Evolutionary conservation across 2,797 vertebrate species (phyloP), one percentile per base, ranked within the genome.

Genomic region (Apogon talboti): DNA sequence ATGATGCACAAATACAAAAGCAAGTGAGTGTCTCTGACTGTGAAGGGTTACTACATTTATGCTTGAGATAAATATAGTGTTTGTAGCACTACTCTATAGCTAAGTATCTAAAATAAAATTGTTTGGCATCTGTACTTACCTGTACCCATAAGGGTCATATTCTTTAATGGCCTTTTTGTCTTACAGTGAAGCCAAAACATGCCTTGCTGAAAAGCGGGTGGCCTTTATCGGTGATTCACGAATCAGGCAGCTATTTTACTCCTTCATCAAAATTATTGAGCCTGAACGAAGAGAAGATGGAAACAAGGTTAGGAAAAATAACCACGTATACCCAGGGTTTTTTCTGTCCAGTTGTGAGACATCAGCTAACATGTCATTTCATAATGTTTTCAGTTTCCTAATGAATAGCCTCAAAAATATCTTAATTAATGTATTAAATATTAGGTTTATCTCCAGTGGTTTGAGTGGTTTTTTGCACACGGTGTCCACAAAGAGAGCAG

Each of bases 1-100:
- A 99, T 99, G 98, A 97, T 99, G 95, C 98, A 99, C 89, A 98
- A 95, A 62, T 99, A 99, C 87, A 98, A 95, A 94, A 94, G 91
- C 78, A 95, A 79, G 98, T 98, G 91, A 95, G 94, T 76, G 71
- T 59, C 70, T 24, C 61, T 10, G 38, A 61, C 45, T 42, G 2
- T 51, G 4, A 18, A 69, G 11, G 11, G 44, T 51, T 67, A 30
- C 46, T 24, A 2, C 35, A 11, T 71, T n/a, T 37, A 41, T 28
- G 42, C 63, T 45, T 45, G 13, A 38, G 21, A 70, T 16, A 16
- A 46, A 71, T 15, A 64, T 45, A 6, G 37, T 40, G 14, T 52
- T 37, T 66, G 44, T 42, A 11, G 14, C 0, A 16, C 24, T 28
- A 28, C 24, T 28, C 24, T 28, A 28, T 28, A 6, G 24, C 24